These are phyloP conservation scores for Galaxias olidus DNA, from an alignment of 2,797 vertebrate species.

Conservation along the genomic window DNA sequence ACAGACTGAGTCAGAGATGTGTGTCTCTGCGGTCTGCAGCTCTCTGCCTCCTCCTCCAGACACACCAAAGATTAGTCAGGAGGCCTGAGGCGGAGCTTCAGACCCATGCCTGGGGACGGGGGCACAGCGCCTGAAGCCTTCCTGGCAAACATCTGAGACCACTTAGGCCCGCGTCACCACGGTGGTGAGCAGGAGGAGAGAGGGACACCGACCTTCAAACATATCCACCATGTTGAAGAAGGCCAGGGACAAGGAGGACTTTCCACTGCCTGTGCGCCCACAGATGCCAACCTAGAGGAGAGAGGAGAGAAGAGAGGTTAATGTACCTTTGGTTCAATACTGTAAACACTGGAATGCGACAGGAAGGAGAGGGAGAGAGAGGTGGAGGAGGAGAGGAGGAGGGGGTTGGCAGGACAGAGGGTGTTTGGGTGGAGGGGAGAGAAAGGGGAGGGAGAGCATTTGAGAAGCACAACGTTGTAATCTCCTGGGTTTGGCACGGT, in stretches of 20 bases:
- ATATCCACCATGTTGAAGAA: slow-evolving; percentile 99
- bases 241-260: slow-evolving; percentile 93
- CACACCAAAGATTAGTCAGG: too few species aligned
- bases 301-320: neutral
- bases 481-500: too few species aligned
- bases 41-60: too few species aligned
- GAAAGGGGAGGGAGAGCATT: neutral
- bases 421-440: neutral
- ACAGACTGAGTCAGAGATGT: too few species aligned
- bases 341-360: neutral
- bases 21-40: too few species aligned
- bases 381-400: neutral
- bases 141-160: too few species aligned
- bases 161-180: neutral
- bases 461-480: too few species aligned
- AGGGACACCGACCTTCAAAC: slow-evolving; percentile 86
- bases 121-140: too few species aligned
- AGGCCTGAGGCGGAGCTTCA: too few species aligned
- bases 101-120: too few species aligned
- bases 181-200: neutral
- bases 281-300: slow-evolving; percentile 91
- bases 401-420: neutral
- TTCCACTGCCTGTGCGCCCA: slow-evolving; percentile 95
- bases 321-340: too few species aligned
- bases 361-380: neutral